Percentiles rank a stretch among this genome's conserved stretches.
These are phyloP conservation scores for Elephantulus edwardii DNA, from an alignment of 2,113 vertebrate species.

Conservation along the genomic window DNA sequence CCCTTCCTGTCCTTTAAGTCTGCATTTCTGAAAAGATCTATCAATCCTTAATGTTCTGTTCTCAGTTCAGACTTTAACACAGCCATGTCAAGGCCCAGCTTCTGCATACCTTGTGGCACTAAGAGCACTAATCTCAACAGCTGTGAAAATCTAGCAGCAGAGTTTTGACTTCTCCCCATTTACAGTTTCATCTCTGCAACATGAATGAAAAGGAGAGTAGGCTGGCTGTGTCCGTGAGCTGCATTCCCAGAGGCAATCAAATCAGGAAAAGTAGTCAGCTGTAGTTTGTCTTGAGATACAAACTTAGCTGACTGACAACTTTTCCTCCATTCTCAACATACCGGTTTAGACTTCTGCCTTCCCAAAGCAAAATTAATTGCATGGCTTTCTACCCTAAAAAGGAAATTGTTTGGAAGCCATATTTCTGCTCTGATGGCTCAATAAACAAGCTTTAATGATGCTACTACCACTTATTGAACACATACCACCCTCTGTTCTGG, in stretches of 20 bases:
- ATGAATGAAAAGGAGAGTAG: neutral
- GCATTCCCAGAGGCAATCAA: slow-evolving; percentile 47
- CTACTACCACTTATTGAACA: slow-evolving; percentile 36
- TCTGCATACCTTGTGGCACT: neutral
- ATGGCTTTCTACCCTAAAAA: slow-evolving; percentile 29
- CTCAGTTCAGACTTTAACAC: neutral
- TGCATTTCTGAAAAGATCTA: neutral
- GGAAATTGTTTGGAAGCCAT: slow-evolving; percentile 53
- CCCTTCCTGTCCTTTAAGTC: neutral
- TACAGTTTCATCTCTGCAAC: neutral
- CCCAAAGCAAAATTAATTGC: slow-evolving; percentile 17
- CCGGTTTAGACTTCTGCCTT: slow-evolving; percentile 46
- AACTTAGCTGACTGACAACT: slow-evolving; percentile 27
- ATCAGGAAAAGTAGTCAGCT: slow-evolving; percentile 29
- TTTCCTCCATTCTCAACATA: neutral
- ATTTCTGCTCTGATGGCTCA: slow-evolving; percentile 42
- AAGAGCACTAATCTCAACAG: neutral
- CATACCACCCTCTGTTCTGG: neutral
- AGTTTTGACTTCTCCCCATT: neutral
- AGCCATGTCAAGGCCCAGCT: neutral
- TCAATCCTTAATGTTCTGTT: neutral
- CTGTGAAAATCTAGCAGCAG: neutral
- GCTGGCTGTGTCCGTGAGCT: neutral
- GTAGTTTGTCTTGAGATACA: neutral
- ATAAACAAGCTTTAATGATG: neutral